Evolutionary conservation across 2,113 vertebrate genomes (phyloP).

Genomic region (Bos javanicus): DNA sequence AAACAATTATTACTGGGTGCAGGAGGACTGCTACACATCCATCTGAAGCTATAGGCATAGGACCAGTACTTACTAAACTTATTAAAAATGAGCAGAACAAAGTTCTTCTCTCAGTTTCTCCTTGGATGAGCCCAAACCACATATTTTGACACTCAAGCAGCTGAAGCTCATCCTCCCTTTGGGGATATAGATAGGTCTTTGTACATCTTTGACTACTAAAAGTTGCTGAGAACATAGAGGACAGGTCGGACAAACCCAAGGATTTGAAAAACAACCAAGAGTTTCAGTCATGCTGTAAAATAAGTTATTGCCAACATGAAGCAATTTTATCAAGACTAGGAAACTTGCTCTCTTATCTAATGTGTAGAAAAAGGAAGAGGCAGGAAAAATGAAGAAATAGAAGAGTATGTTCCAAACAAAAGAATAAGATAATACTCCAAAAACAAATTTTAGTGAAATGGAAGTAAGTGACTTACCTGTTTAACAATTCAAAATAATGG

Average conservation of each 20-base stretch:
- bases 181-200: background rate
- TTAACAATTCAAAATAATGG: background rate
- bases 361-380: background rate
- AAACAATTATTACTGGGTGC: too few species aligned
- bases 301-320: background rate
- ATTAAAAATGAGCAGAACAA: background rate
- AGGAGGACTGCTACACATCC: background rate
- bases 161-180: background rate
- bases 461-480: background rate
- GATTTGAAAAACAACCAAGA: background rate
- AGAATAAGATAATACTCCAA: background rate
- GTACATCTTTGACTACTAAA: background rate
- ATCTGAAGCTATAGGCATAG: background rate
- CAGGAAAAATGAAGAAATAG: background rate
- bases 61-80: background rate
- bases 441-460: background rate
- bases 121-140: background rate
- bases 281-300: background rate
- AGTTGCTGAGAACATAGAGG: background rate
- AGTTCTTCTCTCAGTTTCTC: background rate
- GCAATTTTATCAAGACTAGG: background rate
- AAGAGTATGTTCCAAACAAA: background rate
- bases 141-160: background rate
- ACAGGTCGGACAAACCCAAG: background rate
- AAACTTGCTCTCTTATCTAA: background rate